Base-by-base conservation (phyloP, 2,888 invertebrate genomes). In the Heteromyza rotundicornis region DNA sequence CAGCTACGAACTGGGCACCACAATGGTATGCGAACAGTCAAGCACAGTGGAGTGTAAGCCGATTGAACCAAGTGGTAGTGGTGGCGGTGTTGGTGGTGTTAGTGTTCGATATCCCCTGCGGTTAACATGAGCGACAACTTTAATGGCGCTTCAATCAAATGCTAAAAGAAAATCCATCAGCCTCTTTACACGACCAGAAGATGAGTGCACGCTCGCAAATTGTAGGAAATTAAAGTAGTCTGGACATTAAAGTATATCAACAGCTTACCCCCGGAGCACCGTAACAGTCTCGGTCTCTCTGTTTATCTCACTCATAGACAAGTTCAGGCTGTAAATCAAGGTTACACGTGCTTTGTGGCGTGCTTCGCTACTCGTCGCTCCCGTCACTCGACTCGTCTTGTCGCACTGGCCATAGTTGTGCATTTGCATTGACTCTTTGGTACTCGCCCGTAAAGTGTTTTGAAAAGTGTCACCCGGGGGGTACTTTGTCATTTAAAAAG, bases 401-500 rank as follows among this genome's bases (percentile, higher is more conserved):
- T n/a, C n/a, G n/a, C n/a, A n/a, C n/a, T n/a, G n/a, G n/a, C n/a
- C n/a, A n/a, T n/a, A 17, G 17, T 47, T 20, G 17, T n/a, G 17
- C 47, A 47, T 5, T 20, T 47, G 47, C 2, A 19, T n/a, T 3
- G 40, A n/a, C n/a, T n/a, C n/a, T n/a, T n/a, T n/a, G n/a, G n/a
- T n/a, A n/a, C n/a, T n/a, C 22, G 54, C 55, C 68, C 63, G 73
- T 76, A 73, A 74, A 76, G 76, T 74, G 76, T 74, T 74, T 73
- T 74, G 74, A 74, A 68, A 74, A 67, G 72, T 73, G 71, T 75
- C 77, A 74, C 76, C 77, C 74, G 73, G 64, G n/a, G 74, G 76
- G 77, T 68, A 68, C 71, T 75, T 71, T 77, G 75, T 75, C 77
- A 77, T 77, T 77, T 70, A 69, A 68, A 70, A 76, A 71, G 72